phyloP scores from a whole-genome alignment of 2,113 vertebrate species.

The Hylia prasina region DNA sequence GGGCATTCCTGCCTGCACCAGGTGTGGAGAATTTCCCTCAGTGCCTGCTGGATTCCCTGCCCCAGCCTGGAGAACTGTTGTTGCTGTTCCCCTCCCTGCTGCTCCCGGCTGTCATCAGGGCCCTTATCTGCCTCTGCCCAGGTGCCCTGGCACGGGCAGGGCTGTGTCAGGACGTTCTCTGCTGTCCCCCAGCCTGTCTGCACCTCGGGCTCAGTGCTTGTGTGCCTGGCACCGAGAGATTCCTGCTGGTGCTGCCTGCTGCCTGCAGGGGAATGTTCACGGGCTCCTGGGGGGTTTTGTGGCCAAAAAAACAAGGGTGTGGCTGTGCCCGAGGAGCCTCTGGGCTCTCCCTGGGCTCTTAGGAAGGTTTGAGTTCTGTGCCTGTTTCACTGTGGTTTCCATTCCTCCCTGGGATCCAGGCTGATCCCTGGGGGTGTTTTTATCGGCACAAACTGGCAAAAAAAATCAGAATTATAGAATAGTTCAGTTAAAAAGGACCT shows the following conservation, averaged over 20 bases:
- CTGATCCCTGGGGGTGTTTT: neutral
- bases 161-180: neutral
- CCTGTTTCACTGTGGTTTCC: neutral
- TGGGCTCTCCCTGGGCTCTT: neutral
- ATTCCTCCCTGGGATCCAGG: neutral
- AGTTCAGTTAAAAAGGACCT: neutral
- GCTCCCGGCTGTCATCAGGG: neutral
- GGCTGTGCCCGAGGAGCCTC: neutral
- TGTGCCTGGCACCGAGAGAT: neutral
- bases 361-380: neutral
- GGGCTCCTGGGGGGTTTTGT: neutral
- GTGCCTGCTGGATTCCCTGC: neutral
- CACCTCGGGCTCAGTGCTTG: fast-evolving
- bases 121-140: neutral
- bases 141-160: fast-evolving
- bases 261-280: neutral
- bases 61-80: neutral
- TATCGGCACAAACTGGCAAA: neutral
- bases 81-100: neutral
- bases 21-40: neutral
- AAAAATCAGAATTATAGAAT: neutral
- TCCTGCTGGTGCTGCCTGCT: neutral
- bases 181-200: neutral
- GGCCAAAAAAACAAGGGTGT: neutral
- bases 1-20: neutral